phyloP scores from a whole-genome alignment of 1,140 invertebrate species.

The Manduca sexta region DNA sequence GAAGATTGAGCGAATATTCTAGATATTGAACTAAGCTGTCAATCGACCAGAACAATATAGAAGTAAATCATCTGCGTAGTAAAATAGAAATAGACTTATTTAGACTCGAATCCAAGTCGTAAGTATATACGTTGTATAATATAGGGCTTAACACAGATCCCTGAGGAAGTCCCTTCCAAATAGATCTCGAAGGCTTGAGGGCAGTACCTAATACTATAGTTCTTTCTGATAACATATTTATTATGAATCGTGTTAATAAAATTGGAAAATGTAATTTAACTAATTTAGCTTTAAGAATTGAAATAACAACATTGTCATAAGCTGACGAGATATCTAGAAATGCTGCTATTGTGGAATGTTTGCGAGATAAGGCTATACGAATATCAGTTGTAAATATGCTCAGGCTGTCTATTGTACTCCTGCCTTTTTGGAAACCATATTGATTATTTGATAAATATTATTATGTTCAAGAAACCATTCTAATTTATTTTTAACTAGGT shows the following conservation, averaged over 20 bases:
- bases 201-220: background rate
- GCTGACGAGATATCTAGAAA: slow-evolving; percentile 8
- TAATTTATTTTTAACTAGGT: slow-evolving; percentile 19
- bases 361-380: background rate
- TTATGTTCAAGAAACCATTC: slow-evolving; percentile 25
- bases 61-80: no score
- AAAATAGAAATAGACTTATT: no score
- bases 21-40: no score
- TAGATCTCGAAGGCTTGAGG: background rate
- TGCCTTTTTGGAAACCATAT: slow-evolving; percentile 13
- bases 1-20: no score
- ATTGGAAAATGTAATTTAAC: slow-evolving; percentile 7
- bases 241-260: slow-evolving; percentile 6
- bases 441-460: slow-evolving; percentile 11
- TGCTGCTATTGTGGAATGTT: background rate
- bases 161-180: slow-evolving; percentile 19
- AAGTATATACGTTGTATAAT: no score
- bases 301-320: slow-evolving; percentile 18
- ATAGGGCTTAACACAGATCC: slow-evolving; percentile 21
- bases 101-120: background rate
- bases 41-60: no score
- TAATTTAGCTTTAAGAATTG: slow-evolving; percentile 13
- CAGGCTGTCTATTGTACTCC: background rate
- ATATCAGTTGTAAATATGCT: background rate
- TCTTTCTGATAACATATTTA: slow-evolving; percentile 10